Base-by-base conservation (phyloP, 1,140 invertebrate genomes). In the Aphaenogaster rudis region DNA sequence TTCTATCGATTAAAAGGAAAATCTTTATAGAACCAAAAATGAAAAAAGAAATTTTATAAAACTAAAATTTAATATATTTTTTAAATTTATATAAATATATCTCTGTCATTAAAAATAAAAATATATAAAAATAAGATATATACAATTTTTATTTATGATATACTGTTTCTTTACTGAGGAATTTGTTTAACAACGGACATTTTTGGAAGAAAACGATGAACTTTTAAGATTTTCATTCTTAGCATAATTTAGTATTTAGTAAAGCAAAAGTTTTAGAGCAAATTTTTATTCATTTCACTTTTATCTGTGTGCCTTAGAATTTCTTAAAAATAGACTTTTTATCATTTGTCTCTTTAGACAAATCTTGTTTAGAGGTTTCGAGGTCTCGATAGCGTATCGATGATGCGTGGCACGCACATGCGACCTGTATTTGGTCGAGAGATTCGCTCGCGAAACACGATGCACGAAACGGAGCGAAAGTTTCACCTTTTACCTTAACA, bases 381-480 rank as follows among this genome's bases (percentile, higher is more conserved):
- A 21, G 11, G 13, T 57, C 42, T 81, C 50, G 7, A 5, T 33
- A 21, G 1, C 28, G n/a, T n/a, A 21, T 66, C 36, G 45, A 57
- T 42, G 48, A 80, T 54, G 48, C 64, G 48, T 13, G 13, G 17
- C 78, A 81, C 64, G 64, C 78, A 81, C 33, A 48, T 33, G 48
- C 21, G n/a, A 69, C 36, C 39, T 42, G 64, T 48, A n/a, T 42
- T 2, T 36, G 52, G 13, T 13, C 72, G 17, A 57, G 69, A 59
- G 52, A 76, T 78, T 28, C 5, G 17, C 42, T 57, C 63, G 69
- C n/a, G 59, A 71, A 71, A 39, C 39, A 52, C 57, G 42, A 45
- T 78, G 42, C 52, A 52, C 13, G 67, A 64, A 54, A 21, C 86
- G 11, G 52, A 48, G 57, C 61, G 66, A 88, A 88, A 85, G 81